Base-by-base conservation (phyloP, 2,113 vertebrate genomes). In the Danionella cerebrum region DNA sequence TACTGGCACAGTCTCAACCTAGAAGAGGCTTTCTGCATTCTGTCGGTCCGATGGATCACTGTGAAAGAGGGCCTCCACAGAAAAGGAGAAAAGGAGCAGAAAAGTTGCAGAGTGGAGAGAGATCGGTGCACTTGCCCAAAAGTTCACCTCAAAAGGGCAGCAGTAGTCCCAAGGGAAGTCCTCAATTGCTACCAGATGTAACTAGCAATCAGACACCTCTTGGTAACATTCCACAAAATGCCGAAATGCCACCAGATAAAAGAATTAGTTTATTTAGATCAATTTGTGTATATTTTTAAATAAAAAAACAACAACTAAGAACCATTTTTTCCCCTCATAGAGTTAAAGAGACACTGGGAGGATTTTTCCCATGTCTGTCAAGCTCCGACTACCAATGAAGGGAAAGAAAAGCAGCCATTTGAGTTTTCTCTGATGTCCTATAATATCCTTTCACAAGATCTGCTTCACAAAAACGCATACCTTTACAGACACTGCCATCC, bases 361-460 rank as follows among this genome's bases (percentile, higher is more conserved):
- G 76, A 90, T 18, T 64, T 88, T 48, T 71, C 80, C 57, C 67
- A 74, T 18, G 77, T 82, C 79, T 87, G 80, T 64, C 72, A 39
- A 53, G 42, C 66, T 65, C 22, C 59, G 57, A 45, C 80, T 74
- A 70, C 74, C 84, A 70, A 71, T 5, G 73, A 63, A 71, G 33
- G 70, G 50, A 69, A 71, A 19, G 75, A 38, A 48, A 75, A 69
- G 44, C 3, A 73, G 65, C 75, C 73, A 2, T 95, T 96, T 78
- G 93, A 97, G 80, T 98, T 98, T 77, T 90, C 93, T 0, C 90
- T 98, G 54, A 89, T 98, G 91, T 94, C 94, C 45, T 98, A 98
- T 83, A 98, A 98, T 74, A 96, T 98, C 76, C 91, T 98, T 72
- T 93, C 95, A 1, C 96, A 98, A 82, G 87, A 94, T 51, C 87